Evolutionary conservation across 2,113 vertebrate genomes (phyloP).

Genomic region (Peromyscus leucopus): DNA sequence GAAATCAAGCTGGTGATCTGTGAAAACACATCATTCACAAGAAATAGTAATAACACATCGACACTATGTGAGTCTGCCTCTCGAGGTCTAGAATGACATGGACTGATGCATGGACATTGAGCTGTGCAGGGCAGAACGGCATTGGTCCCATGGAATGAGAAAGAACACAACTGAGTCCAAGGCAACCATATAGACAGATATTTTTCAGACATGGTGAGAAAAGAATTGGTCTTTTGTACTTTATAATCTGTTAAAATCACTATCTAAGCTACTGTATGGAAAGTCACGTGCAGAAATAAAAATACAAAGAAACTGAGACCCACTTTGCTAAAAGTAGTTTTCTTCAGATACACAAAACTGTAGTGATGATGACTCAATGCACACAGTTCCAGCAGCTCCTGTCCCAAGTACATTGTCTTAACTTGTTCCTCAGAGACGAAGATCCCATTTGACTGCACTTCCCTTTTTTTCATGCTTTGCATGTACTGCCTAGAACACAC

Average conservation of each 20-base stretch:
- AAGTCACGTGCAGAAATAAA: constrained; percentile 41
- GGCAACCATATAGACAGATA: not conserved
- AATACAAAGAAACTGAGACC: not conserved
- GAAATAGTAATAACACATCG: not conserved
- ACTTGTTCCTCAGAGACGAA: not conserved
- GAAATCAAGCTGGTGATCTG: not conserved
- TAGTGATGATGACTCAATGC: not conserved
- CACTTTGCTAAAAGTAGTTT: not conserved
- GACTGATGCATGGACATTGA: not conserved
- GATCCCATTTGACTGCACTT: not conserved
- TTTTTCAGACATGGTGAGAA: constrained; percentile 12
- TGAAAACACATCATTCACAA: not conserved
- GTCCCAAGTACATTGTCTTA: not conserved
- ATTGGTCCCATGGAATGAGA: not conserved
- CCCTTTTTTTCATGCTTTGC: not conserved
- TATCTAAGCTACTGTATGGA: not conserved
- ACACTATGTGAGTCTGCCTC: not conserved
- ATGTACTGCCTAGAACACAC: not conserved
- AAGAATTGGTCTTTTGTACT: not conserved
- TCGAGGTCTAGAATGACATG: not conserved
- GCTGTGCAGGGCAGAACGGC: not conserved
- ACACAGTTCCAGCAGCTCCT: not conserved
- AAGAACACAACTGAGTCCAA: not conserved
- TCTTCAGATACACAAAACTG: not conserved
- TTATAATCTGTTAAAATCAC: constrained; percentile 5